phyloP scores from a whole-genome alignment of 2,113 vertebrate genomes.

The Microtus richardsoni region DNA sequence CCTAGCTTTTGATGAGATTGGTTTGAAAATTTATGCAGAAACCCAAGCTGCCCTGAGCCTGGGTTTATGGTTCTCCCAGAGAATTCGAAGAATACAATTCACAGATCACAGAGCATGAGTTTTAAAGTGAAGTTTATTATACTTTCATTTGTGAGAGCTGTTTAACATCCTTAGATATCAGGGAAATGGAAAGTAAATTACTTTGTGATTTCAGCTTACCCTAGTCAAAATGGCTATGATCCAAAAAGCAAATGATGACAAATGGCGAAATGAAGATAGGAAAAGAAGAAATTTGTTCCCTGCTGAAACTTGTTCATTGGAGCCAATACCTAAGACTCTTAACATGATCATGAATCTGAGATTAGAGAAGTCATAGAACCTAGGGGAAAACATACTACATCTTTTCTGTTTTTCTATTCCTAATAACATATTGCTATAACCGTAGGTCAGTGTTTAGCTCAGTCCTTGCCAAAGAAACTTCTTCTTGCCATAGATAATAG shows the following conservation, averaged over 20 bases:
- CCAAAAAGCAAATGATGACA: background rate
- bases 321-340: background rate
- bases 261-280: background rate
- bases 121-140: background rate
- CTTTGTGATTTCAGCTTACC: background rate
- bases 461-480: background rate
- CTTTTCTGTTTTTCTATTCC: background rate
- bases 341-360: background rate
- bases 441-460: background rate
- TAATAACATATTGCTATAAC: background rate
- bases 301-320: background rate
- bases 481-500: background rate
- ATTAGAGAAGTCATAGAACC: no score
- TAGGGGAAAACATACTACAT: background rate
- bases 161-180: background rate
- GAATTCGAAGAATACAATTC: background rate
- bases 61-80: background rate
- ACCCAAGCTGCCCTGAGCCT: no score
- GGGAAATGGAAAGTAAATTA: background rate
- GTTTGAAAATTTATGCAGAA: background rate
- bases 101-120: background rate
- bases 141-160: background rate
- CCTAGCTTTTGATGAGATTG: background rate
- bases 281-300: background rate
- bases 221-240: background rate